phyloP scores from a whole-genome alignment of 2,888 invertebrate species.

The Lottia scabra region DNA sequence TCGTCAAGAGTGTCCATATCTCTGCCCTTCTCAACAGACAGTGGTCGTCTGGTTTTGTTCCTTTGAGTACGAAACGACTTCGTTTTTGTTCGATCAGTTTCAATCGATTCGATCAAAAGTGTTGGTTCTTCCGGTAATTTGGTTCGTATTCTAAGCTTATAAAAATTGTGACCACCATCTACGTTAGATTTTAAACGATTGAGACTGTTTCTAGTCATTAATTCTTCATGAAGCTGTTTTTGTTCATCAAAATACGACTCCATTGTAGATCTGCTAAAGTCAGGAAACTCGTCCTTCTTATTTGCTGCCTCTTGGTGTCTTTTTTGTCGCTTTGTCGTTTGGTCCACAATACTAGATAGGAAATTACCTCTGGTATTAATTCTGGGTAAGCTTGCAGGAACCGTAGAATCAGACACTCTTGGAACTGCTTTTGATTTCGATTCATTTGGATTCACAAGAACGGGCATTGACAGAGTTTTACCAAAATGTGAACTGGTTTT shows the following conservation, averaged over 20 bases:
- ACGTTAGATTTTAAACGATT: constrained; percentile 28
- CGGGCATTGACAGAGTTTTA: neutral
- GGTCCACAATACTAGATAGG: neutral
- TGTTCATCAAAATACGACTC: constrained; percentile 36
- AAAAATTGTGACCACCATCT: constrained; percentile 28
- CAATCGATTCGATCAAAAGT: neutral
- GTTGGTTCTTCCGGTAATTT: neutral
- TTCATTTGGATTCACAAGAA: neutral
- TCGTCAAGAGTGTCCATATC: too few species aligned
- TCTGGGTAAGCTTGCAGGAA: neutral
- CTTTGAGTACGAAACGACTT: neutral
- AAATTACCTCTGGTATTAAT: neutral
- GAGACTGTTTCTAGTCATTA: constrained; percentile 41
- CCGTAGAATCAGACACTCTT: neutral
- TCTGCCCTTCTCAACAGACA: too few species aligned
- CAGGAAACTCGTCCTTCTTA: constrained; percentile 11
- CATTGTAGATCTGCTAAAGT: constrained; percentile 36
- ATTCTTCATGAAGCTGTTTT: constrained; percentile 39
- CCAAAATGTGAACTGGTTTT: neutral
- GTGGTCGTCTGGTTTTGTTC: too few species aligned
- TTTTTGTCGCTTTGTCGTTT: neutral
- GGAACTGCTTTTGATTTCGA: neutral
- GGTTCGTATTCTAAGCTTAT: constrained; percentile 26
- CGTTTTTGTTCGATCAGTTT: neutral
- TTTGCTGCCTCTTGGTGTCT: neutral